A percentile compares a stretch with the other conserved stretches of the same genome.
phyloP scores from a whole-genome alignment of 53 echinoderm and acorn worm genomes.

The Pentamera pediparva region DNA sequence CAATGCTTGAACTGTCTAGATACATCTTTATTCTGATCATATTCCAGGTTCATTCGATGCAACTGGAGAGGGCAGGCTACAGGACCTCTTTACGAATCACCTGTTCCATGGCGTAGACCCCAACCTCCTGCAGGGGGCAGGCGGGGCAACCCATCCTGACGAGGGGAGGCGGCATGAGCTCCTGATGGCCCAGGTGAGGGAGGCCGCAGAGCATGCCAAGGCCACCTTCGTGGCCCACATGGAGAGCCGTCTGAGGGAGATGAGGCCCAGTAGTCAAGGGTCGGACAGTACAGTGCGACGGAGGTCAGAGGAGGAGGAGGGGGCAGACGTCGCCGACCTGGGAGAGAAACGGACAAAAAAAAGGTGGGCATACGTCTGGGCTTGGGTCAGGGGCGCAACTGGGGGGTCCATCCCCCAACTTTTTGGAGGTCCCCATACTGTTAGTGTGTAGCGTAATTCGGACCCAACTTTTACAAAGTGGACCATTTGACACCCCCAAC shows the following conservation, averaged over 20 bases:
- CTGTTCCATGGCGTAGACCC: constrained; percentile 23
- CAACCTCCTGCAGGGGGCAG: neutral
- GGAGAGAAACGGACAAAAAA: neutral
- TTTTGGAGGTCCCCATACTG: too few relatives aligned
- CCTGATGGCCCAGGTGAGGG: constrained; percentile 15
- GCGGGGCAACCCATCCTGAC: neutral
- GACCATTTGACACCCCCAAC: too few relatives aligned
- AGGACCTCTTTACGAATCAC: neutral
- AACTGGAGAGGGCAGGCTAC: constrained; percentile 6
- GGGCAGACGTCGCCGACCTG: neutral
- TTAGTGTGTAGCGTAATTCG: too few relatives aligned
- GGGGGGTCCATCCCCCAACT: too few relatives aligned
- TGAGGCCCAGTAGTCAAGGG: neutral
- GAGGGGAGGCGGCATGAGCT: too few relatives aligned
- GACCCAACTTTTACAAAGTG: too few relatives aligned
- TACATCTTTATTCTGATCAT: too few relatives aligned
- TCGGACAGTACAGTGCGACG: too few relatives aligned
- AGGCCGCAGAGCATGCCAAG: constrained; percentile 27
- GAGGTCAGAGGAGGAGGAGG: too few relatives aligned
- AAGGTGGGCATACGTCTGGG: too few relatives aligned
- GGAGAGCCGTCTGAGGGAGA: neutral
- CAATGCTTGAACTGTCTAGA: too few relatives aligned
- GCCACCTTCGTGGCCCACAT: constrained; percentile 14
- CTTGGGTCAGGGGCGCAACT: too few relatives aligned
- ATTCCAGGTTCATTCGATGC: constrained; percentile 1